These are phyloP conservation scores for Yponomeuta malinellus DNA, from an alignment of 2,888 invertebrate species.

Conservation along the genomic window DNA sequence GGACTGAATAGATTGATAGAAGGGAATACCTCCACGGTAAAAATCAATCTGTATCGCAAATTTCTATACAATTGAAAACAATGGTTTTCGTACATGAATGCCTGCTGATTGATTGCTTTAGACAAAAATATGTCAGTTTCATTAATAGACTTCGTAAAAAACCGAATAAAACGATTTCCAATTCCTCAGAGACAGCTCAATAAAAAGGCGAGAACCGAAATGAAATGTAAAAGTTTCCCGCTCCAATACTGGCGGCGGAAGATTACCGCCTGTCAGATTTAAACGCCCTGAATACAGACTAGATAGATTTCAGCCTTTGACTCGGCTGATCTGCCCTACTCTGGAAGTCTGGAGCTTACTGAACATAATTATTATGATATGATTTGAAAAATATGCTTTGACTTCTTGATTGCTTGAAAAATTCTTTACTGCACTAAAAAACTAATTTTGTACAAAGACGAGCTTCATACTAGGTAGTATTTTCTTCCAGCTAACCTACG, in stretches of 20 bases:
- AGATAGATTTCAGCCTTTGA: background rate
- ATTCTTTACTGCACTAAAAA: too few species aligned
- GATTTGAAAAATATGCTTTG: background rate
- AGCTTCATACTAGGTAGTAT: too few species aligned
- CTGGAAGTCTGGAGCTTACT: background rate
- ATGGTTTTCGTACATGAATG: too few species aligned
- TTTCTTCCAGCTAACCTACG: too few species aligned
- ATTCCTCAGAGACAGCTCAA: background rate
- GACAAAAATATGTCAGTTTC: too few species aligned
- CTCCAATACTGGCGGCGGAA: background rate
- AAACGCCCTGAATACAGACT: background rate
- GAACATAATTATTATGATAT: background rate
- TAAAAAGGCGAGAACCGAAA: background rate
- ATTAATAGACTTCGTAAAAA: background rate
- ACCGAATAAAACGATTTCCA: background rate
- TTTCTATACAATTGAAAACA: too few species aligned
- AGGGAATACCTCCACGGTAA: too few species aligned
- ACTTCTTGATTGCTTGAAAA: too few species aligned
- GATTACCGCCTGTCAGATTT: constrained; percentile 2
- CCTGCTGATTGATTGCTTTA: too few species aligned
- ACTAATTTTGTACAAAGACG: too few species aligned
- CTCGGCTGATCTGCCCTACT: background rate
- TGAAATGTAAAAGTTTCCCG: constrained; percentile 1
- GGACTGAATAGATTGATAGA: too few species aligned
- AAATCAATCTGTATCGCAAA: too few species aligned